Evolutionary conservation across 2,888 invertebrate species (phyloP).

Genomic region (Entomobrya multifasciata): DNA sequence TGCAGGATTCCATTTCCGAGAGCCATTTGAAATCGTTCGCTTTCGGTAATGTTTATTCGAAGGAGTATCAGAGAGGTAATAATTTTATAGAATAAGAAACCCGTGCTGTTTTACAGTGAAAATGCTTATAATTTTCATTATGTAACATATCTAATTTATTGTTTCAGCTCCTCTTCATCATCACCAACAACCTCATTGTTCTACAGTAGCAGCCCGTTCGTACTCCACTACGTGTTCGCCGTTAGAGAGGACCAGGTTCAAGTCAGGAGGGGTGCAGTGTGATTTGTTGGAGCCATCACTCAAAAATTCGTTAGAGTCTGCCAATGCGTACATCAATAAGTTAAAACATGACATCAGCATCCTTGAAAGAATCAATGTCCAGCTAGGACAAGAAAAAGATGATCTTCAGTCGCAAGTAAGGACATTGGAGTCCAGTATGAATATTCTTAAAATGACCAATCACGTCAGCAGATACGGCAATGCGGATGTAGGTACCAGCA

Average conservation of each 20-base stretch:
- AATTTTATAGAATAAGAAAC: no score
- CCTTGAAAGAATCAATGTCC: slow-evolving; percentile 54
- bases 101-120: no score
- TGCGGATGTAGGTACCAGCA: background rate
- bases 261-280: slow-evolving; percentile 60
- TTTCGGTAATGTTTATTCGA: background rate
- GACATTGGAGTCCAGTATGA: slow-evolving; percentile 63
- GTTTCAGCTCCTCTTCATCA: slow-evolving; percentile 21
- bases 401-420: slow-evolving; percentile 52
- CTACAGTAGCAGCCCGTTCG: background rate
- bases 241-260: slow-evolving; percentile 34
- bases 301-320: slow-evolving; percentile 41
- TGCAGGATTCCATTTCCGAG: slow-evolving; percentile 41
- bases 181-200: background rate
- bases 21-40: slow-evolving; percentile 27
- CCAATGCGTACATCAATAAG: slow-evolving; percentile 57
- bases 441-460: slow-evolving; percentile 52
- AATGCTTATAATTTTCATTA: no score
- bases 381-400: slow-evolving; percentile 58
- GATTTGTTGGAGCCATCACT: slow-evolving; percentile 57
- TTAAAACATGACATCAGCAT: slow-evolving; percentile 56
- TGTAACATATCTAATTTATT: no score
- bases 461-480: slow-evolving; percentile 19
- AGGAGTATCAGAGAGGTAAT: slow-evolving; percentile 15
- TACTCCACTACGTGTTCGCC: background rate